These are phyloP conservation scores for Cephus rjabovi DNA, from an alignment of 2,888 invertebrate species.

Conservation along the genomic window DNA sequence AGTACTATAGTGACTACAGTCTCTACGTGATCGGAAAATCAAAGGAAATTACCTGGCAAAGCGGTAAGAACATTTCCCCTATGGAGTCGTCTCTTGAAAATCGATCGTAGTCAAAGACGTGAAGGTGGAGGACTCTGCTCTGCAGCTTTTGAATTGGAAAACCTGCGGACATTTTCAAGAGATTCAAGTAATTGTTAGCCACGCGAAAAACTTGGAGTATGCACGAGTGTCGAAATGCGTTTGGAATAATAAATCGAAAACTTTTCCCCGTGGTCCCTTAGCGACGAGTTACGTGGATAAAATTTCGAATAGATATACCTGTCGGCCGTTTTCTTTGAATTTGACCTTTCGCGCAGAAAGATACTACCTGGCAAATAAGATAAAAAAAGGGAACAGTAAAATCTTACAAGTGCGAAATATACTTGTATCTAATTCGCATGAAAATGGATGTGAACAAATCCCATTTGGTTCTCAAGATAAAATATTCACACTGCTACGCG, in stretches of 20 bases:
- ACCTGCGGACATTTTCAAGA: constrained; percentile 64
- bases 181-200: background rate
- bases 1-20: background rate
- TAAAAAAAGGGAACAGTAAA: background rate
- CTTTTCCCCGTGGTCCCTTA: background rate
- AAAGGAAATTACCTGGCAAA: constrained; percentile 81
- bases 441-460: background rate
- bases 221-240: background rate
- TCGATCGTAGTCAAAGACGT: constrained; percentile 94
- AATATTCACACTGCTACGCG: background rate
- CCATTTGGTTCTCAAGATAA: background rate
- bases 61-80: constrained; percentile 90
- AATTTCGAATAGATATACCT: background rate
- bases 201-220: background rate
- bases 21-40: background rate
- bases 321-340: background rate
- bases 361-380: background rate
- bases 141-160: constrained; percentile 94
- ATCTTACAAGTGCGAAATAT: background rate
- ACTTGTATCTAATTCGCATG: background rate
- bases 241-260: background rate
- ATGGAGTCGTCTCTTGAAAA: constrained; percentile 95
- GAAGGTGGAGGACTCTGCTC: constrained; percentile 89
- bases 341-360: background rate
- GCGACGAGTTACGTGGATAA: background rate